Evolutionary conservation across 2,888 invertebrate genomes (phyloP), one percentile per base, ranked within the genome.

Genomic region (Tiliacea citrago): DNA sequence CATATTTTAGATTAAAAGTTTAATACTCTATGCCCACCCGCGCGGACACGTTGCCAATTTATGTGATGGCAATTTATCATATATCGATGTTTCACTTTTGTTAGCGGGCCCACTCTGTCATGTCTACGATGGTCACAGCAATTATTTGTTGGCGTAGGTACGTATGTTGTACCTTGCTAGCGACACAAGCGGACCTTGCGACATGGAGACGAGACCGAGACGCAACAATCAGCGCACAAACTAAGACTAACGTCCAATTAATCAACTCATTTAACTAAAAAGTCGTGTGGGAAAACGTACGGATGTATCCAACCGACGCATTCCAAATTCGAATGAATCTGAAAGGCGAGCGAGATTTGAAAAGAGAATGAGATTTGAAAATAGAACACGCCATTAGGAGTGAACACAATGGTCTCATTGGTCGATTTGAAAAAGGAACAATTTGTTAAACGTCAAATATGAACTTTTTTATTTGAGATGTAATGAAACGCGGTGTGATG

Each of bases 381-480:
- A 96, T 96, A 95, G 96, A 96, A 95, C 96, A 94, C 94, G 95
- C 96, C 95, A 96, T 96, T 96, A 96, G 95, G 94, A 95, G 90
- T 91, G 95, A 95, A 94, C 94, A 96, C 96, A 96, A 96, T 96
- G 91, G 96, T 95, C 95, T 95, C 96, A 96, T 96, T 96, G 96
- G 96, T 95, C 93, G 96, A 96, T 96, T 96, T 96, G 94, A 96
- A 96, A 96, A 96, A 96, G 96, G 96, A 96, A 96, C 96, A 96
- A 96, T 96, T 96, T 96, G 96, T 96, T 96, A 96, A 95, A 96
- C 96, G 96, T 96, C 96, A 96, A 96, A 96, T 96, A 95, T 96
- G 95, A 96, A 95, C 93, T 95, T 96, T 94, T 96, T 94, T 95
- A 94, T 95, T 95, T 94, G 92, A 92, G 93, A 92, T 94, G 95